Conservation (phyloP, 2,797 vertebrate species). For the Benthosema pterotum region DNA sequence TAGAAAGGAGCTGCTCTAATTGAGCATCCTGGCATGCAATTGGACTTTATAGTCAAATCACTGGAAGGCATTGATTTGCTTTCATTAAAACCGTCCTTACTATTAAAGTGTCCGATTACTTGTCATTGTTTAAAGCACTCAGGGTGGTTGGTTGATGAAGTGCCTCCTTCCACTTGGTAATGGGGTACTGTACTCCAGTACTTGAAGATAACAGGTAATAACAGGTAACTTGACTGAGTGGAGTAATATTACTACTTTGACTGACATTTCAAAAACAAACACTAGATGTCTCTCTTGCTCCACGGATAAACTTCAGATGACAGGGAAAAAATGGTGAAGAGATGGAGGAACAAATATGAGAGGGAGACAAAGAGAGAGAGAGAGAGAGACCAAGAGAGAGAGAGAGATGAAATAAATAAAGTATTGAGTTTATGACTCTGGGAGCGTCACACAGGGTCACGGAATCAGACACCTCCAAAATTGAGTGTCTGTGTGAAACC, state of each 20-base stretch:
- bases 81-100: too few relatives aligned
- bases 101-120: too few relatives aligned
- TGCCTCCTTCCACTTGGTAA: too few relatives aligned
- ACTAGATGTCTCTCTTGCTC: constrained; percentile 86
- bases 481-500: constrained; percentile 75
- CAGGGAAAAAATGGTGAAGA: constrained; percentile 25
- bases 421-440: constrained; percentile 77
- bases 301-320: constrained; percentile 60
- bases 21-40: too few relatives aligned
- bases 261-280: constrained; percentile 43
- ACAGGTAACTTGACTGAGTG: not conserved
- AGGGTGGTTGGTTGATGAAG: too few relatives aligned
- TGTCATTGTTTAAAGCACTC: too few relatives aligned
- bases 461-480: constrained; percentile 79
- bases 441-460: constrained; percentile 78
- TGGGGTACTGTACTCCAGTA: too few relatives aligned
- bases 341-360: constrained; percentile 49
- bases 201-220: too few relatives aligned
- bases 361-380: constrained; percentile 25
- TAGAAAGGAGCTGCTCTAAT: too few relatives aligned
- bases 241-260: not conserved
- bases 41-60: too few relatives aligned
- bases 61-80: too few relatives aligned
- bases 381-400: constrained; percentile 38
- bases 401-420: constrained; percentile 74